Conservation (phyloP, 2,888 invertebrate species). For the Phytoseiulus persimilis region DNA sequence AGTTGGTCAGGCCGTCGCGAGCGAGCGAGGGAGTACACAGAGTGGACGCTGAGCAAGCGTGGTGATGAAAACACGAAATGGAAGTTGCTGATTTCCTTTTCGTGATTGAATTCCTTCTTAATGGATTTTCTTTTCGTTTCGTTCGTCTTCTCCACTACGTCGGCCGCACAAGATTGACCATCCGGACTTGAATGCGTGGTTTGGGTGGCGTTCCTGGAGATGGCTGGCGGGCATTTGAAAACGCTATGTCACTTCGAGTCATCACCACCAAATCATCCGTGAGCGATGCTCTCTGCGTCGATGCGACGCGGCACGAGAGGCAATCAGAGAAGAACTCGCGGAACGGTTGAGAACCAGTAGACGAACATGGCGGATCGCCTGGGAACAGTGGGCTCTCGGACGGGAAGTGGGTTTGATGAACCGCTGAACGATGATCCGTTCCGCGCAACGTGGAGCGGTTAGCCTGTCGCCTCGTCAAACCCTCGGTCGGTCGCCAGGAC, state of each 20-base stretch:
- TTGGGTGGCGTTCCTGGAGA: background rate
- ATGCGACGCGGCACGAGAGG: no score
- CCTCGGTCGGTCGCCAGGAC: no score
- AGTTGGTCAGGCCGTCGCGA: background rate
- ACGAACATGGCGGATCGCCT: no score
- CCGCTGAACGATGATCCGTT: background rate
- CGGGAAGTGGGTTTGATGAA: no score
- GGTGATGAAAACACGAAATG: constrained; percentile 5
- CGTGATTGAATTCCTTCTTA: background rate
- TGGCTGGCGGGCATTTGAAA: background rate
- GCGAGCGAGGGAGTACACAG: background rate
- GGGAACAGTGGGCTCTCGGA: no score
- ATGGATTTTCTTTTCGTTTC: background rate
- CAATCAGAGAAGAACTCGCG: no score
- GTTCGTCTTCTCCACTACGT: background rate
- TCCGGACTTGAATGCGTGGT: background rate
- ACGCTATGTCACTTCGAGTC: background rate
- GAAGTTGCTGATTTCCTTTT: background rate
- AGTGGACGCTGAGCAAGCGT: background rate
- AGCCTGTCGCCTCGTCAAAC: background rate
- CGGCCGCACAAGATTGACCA: background rate
- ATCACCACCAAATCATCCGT: background rate
- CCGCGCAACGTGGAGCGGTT: background rate
- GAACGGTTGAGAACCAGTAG: no score
- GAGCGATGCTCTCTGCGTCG: background rate